Conservation (phyloP, 2,113 vertebrate genomes). For the Columbina picui region DNA sequence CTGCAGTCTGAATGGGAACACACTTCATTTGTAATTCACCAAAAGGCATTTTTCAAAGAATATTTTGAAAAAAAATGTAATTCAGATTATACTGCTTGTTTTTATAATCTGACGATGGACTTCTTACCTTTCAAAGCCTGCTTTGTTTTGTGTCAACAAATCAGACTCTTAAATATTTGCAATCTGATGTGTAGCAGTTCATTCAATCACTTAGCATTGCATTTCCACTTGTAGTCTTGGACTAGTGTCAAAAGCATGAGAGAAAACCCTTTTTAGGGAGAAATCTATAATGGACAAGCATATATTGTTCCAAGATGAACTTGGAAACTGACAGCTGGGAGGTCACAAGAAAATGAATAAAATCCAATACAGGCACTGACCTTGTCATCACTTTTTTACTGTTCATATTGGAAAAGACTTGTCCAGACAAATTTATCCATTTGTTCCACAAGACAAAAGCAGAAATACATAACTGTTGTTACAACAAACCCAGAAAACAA, state of each 20-base stretch:
- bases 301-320: neutral
- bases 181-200: neutral
- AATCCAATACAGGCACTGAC: neutral
- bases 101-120: neutral
- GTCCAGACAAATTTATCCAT: neutral
- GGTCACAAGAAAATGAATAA: neutral
- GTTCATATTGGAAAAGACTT: neutral
- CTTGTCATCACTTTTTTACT: neutral
- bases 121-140: neutral
- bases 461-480: neutral
- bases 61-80: neutral
- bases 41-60: neutral
- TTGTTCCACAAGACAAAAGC: neutral
- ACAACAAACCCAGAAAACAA: neutral
- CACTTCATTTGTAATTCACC: neutral
- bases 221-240: neutral
- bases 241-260: neutral
- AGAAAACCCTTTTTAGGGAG: constrained; percentile 1
- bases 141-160: neutral
- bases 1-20: neutral
- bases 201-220: neutral
- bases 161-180: neutral
- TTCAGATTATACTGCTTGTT: neutral
- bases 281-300: neutral
- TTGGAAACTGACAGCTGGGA: neutral